Conservation (phyloP, 2,797 vertebrate species). For the Aldrovandia affinis region DNA sequence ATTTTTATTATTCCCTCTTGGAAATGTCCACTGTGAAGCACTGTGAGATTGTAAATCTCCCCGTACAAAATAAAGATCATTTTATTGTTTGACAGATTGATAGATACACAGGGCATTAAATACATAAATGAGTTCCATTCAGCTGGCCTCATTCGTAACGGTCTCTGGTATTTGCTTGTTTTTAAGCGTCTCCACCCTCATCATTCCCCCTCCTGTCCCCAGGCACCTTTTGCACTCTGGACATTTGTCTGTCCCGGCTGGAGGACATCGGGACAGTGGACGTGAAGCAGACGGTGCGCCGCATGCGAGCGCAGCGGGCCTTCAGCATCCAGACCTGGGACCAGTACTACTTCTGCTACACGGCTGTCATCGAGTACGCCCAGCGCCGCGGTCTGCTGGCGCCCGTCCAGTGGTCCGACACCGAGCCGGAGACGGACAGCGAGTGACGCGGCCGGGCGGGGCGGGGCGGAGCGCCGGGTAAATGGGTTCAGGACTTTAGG, state of each 20-base stretch:
- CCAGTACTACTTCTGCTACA: constrained; percentile 87
- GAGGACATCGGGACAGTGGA: constrained; percentile 81
- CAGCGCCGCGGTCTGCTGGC: constrained; percentile 76
- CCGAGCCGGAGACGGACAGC: constrained; percentile 82
- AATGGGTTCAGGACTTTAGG: background rate
- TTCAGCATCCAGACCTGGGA: constrained; percentile 88
- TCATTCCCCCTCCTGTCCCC: background rate
- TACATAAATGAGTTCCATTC: background rate
- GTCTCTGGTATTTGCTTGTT: background rate
- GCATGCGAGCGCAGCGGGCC: constrained; percentile 83
- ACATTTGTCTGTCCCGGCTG: constrained; percentile 83
- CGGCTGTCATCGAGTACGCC: constrained; percentile 80
- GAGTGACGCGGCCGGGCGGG: constrained; percentile 65
- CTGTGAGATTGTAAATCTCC: background rate
- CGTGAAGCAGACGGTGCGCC: constrained; percentile 76
- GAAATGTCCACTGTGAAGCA: background rate
- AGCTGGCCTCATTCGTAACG: background rate
- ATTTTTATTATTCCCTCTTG: too few species aligned
- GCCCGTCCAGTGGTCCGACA: constrained; percentile 83
- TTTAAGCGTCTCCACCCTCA: background rate
- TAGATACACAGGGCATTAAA: background rate
- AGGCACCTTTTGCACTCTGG: constrained; percentile 86
- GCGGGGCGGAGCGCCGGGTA: constrained; percentile 26
- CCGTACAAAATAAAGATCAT: background rate
- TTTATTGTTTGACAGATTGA: background rate